Percentiles rank a stretch among this genome's conserved stretches.
Conservation (phyloP, 2,113 vertebrate species). For the Phylloscopus whistleri region DNA sequence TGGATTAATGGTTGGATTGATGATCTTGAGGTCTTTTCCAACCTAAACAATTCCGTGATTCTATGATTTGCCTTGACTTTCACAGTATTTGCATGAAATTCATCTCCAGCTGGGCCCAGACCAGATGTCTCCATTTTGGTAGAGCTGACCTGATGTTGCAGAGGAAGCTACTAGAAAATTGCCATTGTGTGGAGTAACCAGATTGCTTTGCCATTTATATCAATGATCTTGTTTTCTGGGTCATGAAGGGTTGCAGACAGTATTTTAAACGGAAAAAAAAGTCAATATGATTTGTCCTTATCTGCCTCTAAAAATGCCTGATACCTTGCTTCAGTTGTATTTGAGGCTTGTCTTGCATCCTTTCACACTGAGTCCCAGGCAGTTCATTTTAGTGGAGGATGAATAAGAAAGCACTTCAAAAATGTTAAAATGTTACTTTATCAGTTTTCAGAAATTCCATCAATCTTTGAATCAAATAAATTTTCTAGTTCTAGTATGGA, state of each 20-base stretch:
- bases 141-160: not conserved
- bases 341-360: not conserved
- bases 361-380: not conserved
- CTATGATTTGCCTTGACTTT: not conserved
- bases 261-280: not conserved
- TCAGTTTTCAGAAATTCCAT: not conserved
- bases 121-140: not conserved
- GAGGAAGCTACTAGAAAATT: not conserved
- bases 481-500: not conserved
- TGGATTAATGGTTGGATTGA: not conserved
- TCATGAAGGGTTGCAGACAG: not conserved
- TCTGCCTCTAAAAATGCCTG: not conserved
- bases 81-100: not conserved
- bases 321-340: not conserved
- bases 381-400: not conserved
- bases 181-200: not conserved
- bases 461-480: not conserved
- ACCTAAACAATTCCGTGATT: not conserved
- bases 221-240: not conserved
- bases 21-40: not conserved
- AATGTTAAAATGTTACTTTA: not conserved
- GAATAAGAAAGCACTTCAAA: not conserved
- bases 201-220: not conserved
- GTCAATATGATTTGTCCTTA: not conserved
- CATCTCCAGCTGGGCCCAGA: not conserved